These are phyloP conservation scores for Andrena dorsata DNA, from an alignment of 2,888 invertebrate genomes.

Conservation along the genomic window DNA sequence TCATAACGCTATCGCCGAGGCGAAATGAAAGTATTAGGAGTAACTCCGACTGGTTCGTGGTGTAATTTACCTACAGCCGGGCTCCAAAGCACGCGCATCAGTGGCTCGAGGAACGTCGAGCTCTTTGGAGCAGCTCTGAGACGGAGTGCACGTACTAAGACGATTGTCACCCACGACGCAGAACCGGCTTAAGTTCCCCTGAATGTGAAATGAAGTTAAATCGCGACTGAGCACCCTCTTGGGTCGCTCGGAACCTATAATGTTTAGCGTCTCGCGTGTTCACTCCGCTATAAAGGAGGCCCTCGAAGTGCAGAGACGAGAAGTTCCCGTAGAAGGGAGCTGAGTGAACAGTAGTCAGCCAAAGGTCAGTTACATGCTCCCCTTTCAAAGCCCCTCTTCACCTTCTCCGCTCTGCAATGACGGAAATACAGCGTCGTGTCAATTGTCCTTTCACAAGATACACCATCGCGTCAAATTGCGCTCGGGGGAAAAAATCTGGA, in stretches of 20 bases:
- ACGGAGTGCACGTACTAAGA: constrained; percentile 65
- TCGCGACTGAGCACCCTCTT: constrained; percentile 62
- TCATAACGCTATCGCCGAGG: neutral
- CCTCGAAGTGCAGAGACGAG: constrained; percentile 6
- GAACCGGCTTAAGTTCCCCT: constrained; percentile 71
- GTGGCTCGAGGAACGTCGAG: neutral
- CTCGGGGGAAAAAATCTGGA: no score
- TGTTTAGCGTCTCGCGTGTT: constrained; percentile 43
- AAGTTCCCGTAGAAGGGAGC: constrained; percentile 4
- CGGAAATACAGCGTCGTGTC: no score
- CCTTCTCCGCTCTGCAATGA: no score
- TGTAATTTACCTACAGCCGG: neutral
- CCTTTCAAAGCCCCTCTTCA: no score
- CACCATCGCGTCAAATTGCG: neutral
- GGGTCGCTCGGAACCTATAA: constrained; percentile 54
- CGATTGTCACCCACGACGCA: constrained; percentile 74
- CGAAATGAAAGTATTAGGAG: constrained; percentile 2
- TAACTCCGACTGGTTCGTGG: neutral
- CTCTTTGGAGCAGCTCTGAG: neutral
- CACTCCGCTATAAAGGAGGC: constrained; percentile 18
- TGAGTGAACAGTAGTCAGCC: neutral
- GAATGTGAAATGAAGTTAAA: constrained; percentile 78
- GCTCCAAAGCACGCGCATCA: neutral
- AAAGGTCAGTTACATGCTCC: neutral
- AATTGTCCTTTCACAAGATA: neutral